These are phyloP conservation scores for Eciton burchellii DNA, from an alignment of 1,140 invertebrate species.

Conservation along the genomic window DNA sequence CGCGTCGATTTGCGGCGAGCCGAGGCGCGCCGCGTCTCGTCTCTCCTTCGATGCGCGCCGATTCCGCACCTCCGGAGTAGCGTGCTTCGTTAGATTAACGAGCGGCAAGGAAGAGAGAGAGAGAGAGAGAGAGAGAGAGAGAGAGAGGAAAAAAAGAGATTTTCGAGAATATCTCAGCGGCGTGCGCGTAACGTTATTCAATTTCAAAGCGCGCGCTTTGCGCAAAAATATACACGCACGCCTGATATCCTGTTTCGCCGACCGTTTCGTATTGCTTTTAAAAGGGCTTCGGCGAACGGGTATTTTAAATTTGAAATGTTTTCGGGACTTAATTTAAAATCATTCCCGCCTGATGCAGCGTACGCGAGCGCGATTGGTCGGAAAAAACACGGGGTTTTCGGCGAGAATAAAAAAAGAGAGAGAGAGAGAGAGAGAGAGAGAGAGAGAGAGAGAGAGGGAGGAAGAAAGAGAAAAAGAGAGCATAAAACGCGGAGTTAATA, in stretches of 20 bases:
- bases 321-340: constrained; percentile 51
- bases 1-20: constrained; percentile 39
- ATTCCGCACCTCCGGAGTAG: constrained; percentile 26
- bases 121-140: constrained; percentile 9
- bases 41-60: background rate
- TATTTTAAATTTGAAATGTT: constrained; percentile 55
- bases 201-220: constrained; percentile 36
- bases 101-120: constrained; percentile 21
- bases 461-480: too few relatives aligned
- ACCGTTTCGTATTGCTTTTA: constrained; percentile 43
- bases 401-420: constrained; percentile 9
- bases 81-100: constrained; percentile 54
- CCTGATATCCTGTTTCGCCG: constrained; percentile 44
- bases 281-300: constrained; percentile 2
- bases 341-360: background rate
- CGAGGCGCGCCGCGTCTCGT: constrained; percentile 1
- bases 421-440: too few relatives aligned
- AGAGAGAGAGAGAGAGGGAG: too few relatives aligned
- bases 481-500: constrained; percentile 45
- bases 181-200: constrained; percentile 41
- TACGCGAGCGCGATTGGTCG: background rate
- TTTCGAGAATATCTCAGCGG: constrained; percentile 25
- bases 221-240: background rate
- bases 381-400: background rate
- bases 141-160: constrained; percentile 18